Conservation (phyloP, 2,888 invertebrate species). For the Eurytoma californica region DNA sequence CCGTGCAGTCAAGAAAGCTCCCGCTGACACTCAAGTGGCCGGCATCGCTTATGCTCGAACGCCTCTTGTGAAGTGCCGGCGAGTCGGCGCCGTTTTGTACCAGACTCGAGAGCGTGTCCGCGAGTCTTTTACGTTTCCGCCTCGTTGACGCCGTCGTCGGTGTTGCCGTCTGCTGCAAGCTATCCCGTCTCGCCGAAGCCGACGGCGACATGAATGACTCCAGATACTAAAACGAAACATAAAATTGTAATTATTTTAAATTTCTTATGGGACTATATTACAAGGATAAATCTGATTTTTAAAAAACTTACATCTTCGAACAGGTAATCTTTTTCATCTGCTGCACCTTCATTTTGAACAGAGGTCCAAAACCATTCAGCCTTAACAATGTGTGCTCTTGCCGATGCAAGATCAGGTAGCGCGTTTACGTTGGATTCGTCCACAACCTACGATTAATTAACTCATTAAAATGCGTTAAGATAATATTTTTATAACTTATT, state of each 20-base stretch:
- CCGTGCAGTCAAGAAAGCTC: conserved; percentile 92
- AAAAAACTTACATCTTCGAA: conserved; percentile 86
- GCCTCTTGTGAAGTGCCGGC: conserved; percentile 83
- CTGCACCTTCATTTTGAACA: conserved; percentile 95
- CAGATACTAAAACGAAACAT: conserved; percentile 72
- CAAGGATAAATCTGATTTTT: conserved; percentile 1
- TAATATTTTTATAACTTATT: background rate
- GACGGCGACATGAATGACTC: conserved; percentile 76
- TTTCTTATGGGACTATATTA: background rate
- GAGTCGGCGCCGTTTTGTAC: conserved; percentile 76
- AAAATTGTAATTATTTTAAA: background rate
- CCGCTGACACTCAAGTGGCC: conserved; percentile 90
- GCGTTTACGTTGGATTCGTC: conserved; percentile 86
- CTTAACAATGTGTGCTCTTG: conserved; percentile 86
- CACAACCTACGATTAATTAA: conserved; percentile 81
- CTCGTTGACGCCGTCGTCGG: conserved; percentile 77
- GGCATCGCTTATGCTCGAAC: conserved; percentile 91
- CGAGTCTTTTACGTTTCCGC: conserved; percentile 89
- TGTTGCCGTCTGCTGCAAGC: conserved; percentile 76
- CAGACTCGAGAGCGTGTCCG: conserved; percentile 78
- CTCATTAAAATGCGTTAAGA: background rate
- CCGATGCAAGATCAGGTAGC: conserved; percentile 82
- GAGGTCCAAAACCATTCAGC: conserved; percentile 99
- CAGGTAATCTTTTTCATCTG: conserved; percentile 92
- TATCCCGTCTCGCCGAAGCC: conserved; percentile 57